A percentile compares a stretch with the other conserved stretches of the same genome.
Evolutionary conservation across 2,113 vertebrate species (phyloP).

Genomic region (Mesembrinibis cayennensis): DNA sequence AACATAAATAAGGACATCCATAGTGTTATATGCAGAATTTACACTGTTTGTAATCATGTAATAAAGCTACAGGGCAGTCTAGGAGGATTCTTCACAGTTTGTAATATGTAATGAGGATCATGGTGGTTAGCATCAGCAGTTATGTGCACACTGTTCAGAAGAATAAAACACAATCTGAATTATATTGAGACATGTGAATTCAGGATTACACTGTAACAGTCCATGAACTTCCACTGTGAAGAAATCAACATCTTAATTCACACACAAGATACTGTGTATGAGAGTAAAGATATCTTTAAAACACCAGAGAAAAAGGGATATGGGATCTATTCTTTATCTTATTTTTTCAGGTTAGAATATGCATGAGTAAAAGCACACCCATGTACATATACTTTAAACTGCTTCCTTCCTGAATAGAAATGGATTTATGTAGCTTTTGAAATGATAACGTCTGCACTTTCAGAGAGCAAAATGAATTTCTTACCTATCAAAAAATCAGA

Average conservation of each 20-base stretch:
- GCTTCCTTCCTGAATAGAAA: not conserved
- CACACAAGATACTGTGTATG: not conserved
- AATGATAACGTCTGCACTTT: not conserved
- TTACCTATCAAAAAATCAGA: not conserved
- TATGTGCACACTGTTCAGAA: not conserved
- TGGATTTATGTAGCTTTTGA: not conserved
- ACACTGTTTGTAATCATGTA: not conserved
- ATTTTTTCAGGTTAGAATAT: not conserved
- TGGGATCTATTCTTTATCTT: rapidly evolving
- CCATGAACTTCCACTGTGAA: not conserved
- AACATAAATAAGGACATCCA: rapidly evolving
- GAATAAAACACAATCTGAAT: not conserved
- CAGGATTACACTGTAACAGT: not conserved
- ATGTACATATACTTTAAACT: not conserved
- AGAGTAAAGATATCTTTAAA: not conserved
- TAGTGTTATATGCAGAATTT: not conserved
- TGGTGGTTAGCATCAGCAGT: not conserved
- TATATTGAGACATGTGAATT: not conserved
- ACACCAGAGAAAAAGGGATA: not conserved
- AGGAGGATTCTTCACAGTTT: not conserved
- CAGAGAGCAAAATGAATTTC: not conserved
- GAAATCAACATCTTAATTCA: not conserved
- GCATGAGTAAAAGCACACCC: not conserved
- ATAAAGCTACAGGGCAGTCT: not conserved
- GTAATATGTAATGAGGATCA: too few relatives aligned